Conservation (phyloP, 1,140 invertebrate genomes). For the Drosophila oshimai region DNA sequence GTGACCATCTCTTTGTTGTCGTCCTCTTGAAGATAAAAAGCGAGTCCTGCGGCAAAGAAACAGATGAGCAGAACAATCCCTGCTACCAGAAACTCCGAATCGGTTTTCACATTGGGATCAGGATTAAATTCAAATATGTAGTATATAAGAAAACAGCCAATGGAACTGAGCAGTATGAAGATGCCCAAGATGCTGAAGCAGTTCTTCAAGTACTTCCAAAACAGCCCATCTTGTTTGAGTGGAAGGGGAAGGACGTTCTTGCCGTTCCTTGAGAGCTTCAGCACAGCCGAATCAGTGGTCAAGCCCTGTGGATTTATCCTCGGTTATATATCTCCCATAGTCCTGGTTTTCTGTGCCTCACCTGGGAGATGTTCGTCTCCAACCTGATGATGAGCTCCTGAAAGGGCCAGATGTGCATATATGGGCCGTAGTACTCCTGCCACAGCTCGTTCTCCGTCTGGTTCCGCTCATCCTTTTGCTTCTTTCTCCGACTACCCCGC, state of each 20-base stretch:
- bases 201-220: background rate
- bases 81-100: background rate
- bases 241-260: constrained; percentile 26
- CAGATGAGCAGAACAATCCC: background rate
- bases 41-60: constrained; percentile 13
- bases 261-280: constrained; percentile 15
- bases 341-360: background rate
- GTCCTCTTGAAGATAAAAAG: constrained; percentile 14
- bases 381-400: constrained; percentile 1
- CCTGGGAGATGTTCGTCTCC: constrained; percentile 2
- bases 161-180: background rate
- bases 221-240: background rate
- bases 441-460: constrained; percentile 27
- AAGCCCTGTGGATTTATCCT: constrained; percentile 17
- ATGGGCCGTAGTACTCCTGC: constrained; percentile 12
- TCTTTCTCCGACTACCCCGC: background rate
- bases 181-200: constrained; percentile 25
- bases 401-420: constrained; percentile 27
- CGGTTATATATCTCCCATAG: background rate
- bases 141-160: constrained; percentile 1
- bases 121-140: background rate
- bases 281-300: background rate
- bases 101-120: rapidly evolving
- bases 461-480: too few species aligned
- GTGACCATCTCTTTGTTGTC: background rate